These are phyloP conservation scores for Vidua macroura DNA, from an alignment of 2,113 vertebrate genomes.

Conservation along the genomic window DNA sequence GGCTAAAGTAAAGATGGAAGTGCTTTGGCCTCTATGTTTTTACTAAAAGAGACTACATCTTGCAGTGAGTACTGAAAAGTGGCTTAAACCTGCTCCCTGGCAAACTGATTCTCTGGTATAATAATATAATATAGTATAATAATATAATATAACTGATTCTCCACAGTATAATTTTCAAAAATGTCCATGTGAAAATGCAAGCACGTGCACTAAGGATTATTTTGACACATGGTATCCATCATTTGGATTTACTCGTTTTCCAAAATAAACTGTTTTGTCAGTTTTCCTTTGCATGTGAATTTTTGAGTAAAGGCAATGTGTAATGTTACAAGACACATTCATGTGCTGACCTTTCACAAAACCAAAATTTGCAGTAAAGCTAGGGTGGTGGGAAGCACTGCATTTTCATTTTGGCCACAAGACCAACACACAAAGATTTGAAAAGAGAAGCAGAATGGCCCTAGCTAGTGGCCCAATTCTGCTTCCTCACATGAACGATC, in stretches of 20 bases:
- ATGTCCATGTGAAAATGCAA: constrained; percentile 7
- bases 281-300: constrained; percentile 25
- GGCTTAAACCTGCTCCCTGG: background rate
- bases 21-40: background rate
- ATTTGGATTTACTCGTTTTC: constrained; percentile 59
- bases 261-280: constrained; percentile 61
- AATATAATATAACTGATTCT: background rate
- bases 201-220: constrained; percentile 46
- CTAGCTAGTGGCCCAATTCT: background rate
- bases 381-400: background rate
- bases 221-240: constrained; percentile 67
- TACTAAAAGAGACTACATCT: background rate
- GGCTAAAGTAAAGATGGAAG: background rate
- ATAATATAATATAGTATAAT: too few relatives aligned
- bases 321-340: constrained; percentile 15
- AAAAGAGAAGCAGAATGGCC: background rate
- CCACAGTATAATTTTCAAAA: constrained; percentile 22
- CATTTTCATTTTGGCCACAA: background rate
- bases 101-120: background rate
- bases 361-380: background rate
- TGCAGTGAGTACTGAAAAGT: background rate
- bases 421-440: background rate
- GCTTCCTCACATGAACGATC: background rate
- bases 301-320: constrained; percentile 8
- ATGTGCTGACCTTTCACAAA: background rate